Evolutionary conservation across 2,888 invertebrate species (phyloP).

Genomic region (Conistra vaccinii): DNA sequence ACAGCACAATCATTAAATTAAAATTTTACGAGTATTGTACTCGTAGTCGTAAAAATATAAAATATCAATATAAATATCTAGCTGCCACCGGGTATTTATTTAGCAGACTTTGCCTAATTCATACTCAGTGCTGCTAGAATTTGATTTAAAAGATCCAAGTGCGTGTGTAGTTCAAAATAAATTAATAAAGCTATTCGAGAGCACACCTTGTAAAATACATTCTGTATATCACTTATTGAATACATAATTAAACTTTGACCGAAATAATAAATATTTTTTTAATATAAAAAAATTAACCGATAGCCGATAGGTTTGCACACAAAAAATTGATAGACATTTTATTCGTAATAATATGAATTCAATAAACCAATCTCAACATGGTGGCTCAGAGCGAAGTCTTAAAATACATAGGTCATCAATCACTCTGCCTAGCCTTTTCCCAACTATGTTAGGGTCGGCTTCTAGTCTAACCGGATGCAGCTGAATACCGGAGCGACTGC

Average conservation of each 20-base stretch:
- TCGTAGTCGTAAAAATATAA: too few species aligned
- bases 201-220: constrained; percentile 29
- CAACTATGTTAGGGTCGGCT: too few species aligned
- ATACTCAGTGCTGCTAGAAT: constrained; percentile 61
- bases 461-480: too few species aligned
- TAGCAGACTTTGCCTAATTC: constrained; percentile 10
- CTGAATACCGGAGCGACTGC: too few species aligned
- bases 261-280: constrained; percentile 7
- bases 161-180: constrained; percentile 58
- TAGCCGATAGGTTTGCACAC: not conserved
- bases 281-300: not conserved
- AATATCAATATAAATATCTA: not conserved
- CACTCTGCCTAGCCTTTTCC: too few species aligned
- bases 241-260: constrained; percentile 50
- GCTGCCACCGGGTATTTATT: not conserved
- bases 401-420: not conserved
- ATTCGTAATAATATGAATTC: not conserved
- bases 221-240: constrained; percentile 34
- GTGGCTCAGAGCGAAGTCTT: not conserved
- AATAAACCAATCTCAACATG: not conserved
- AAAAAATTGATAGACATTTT: not conserved
- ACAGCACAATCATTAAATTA: too few species aligned
- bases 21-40: too few species aligned
- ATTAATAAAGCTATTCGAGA: constrained; percentile 61
- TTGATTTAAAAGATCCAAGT: constrained; percentile 70